Base-by-base conservation (phyloP, 2,113 vertebrate genomes). In the Phaethornis superciliosus region DNA sequence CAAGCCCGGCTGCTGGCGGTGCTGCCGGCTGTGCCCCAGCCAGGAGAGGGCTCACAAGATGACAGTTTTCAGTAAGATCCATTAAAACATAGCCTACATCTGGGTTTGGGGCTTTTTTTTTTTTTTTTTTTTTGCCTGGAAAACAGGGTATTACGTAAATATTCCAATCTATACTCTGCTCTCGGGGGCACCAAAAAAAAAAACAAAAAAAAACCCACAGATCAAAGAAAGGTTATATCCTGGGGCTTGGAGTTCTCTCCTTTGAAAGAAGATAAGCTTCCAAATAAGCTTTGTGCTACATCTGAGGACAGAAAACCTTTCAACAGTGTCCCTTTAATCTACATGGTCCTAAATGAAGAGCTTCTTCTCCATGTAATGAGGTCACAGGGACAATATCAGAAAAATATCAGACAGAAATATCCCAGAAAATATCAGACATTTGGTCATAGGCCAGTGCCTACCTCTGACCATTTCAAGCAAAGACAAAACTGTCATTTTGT, bases 401-500 rank as follows among this genome's bases (percentile, higher is more conserved):
- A n/a, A n/a, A n/a, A n/a, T n/a, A n/a, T n/a, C n/a, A n/a, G n/a
- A n/a, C n/a, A n/a, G n/a, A n/a, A n/a, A n/a, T n/a, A n/a, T 81
- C 74, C 68, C 83, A 60, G 52, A 64, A 18, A 67, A 88, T 40
- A 78, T 69, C 69, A 49, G 77, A 22, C 8, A 12, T 42, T 60
- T 58, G 70, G 78, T 33, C 81, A 77, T 7, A 87, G 54, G 92
- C 75, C 79, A 93, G 51, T 35, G 80, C 54, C 64, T 40, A 40
- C 11, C 65, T 68, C 37, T 59, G 16, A 18, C 24, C 69, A 59
- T 81, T 64, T 42, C 64, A 84, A 92, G 69, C 81, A 69, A 56
- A 74, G 60, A 82, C 54, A 90, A 72, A 90, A 74, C 59, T 80
- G 77, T 27, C 79, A 64, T 74, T 94, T 95, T 95, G 62, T 62